These are phyloP conservation scores for Nycticorax nycticorax DNA, from an alignment of 2,113 vertebrate genomes.

Conservation along the genomic window DNA sequence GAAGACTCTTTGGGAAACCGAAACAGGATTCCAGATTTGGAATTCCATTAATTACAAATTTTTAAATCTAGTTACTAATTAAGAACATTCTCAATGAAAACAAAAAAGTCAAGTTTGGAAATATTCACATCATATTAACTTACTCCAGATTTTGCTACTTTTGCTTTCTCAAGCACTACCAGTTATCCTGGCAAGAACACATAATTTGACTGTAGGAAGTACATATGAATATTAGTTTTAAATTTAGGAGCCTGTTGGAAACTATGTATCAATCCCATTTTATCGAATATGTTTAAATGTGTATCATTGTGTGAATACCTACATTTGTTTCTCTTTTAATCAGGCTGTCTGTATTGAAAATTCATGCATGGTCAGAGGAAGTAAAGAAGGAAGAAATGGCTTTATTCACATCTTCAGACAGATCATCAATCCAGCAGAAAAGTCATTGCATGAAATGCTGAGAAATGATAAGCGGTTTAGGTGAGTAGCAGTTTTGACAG, in stretches of 20 bases:
- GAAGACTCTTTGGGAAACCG: background rate
- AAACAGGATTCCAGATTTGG: background rate
- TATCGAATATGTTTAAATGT: background rate
- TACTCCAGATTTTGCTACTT: background rate
- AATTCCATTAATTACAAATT: background rate
- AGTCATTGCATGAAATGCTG: conserved; percentile 83
- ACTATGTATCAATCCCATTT: background rate
- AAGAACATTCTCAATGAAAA: background rate
- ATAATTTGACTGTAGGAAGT: background rate
- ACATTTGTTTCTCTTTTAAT: background rate
- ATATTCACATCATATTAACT: background rate
- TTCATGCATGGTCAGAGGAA: conserved; percentile 92
- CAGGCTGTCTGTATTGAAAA: conserved; percentile 97
- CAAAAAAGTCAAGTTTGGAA: background rate
- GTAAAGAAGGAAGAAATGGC: conserved; percentile 93
- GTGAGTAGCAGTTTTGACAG: conserved; percentile 66
- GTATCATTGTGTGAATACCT: background rate
- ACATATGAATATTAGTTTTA: background rate
- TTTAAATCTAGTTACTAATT: background rate
- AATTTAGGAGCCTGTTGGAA: background rate
- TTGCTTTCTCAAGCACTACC: background rate
- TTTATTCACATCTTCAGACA: conserved; percentile 88
- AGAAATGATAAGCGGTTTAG: conserved; percentile 86
- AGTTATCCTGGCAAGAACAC: background rate
- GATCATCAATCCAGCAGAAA: conserved; percentile 86